A percentile compares a stretch with the other conserved stretches of the same genome.
Conservation (phyloP, 1,140 invertebrate species). For the Lutraria rhynchaena region DNA sequence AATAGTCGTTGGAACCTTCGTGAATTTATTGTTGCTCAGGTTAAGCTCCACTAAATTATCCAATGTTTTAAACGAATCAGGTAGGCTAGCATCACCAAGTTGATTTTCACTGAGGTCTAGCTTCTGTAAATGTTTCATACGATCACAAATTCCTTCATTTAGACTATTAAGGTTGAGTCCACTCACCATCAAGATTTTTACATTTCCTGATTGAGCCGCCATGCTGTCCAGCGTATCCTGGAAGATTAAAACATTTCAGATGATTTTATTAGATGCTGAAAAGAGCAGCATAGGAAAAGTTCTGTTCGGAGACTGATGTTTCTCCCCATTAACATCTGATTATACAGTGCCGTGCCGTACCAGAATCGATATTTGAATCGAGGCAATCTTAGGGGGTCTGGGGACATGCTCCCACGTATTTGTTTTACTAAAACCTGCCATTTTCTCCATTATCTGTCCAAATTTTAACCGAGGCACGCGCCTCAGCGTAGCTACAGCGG, state of each 20-base stretch:
- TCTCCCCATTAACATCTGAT: too few species aligned
- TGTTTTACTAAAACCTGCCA: too few species aligned
- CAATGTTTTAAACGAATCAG: slow-evolving; percentile 71
- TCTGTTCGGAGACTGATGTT: too few species aligned
- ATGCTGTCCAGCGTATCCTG: slow-evolving; percentile 75
- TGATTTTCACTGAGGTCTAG: slow-evolving; percentile 76
- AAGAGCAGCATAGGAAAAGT: too few species aligned
- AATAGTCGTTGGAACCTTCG: slow-evolving; percentile 69
- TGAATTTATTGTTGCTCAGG: slow-evolving; percentile 74
- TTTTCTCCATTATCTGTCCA: too few species aligned
- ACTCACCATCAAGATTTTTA: slow-evolving; percentile 69
- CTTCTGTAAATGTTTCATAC: slow-evolving; percentile 71
- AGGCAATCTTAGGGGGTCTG: too few species aligned
- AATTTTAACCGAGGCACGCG: too few species aligned
- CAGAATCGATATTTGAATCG: too few species aligned
- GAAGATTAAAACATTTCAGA: slow-evolving; percentile 21
- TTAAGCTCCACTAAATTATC: slow-evolving; percentile 75
- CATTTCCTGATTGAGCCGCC: slow-evolving; percentile 63
- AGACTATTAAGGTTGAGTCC: slow-evolving; percentile 69
- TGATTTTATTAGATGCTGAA: too few species aligned
- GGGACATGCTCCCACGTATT: too few species aligned
- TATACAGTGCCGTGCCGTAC: too few species aligned
- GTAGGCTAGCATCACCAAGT: slow-evolving; percentile 72
- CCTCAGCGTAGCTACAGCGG: too few species aligned
- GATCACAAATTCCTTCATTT: slow-evolving; percentile 67